Evolutionary conservation across 2,888 invertebrate species (phyloP), one percentile per base, ranked within the genome.

Genomic region (Apotomis turbidana): DNA sequence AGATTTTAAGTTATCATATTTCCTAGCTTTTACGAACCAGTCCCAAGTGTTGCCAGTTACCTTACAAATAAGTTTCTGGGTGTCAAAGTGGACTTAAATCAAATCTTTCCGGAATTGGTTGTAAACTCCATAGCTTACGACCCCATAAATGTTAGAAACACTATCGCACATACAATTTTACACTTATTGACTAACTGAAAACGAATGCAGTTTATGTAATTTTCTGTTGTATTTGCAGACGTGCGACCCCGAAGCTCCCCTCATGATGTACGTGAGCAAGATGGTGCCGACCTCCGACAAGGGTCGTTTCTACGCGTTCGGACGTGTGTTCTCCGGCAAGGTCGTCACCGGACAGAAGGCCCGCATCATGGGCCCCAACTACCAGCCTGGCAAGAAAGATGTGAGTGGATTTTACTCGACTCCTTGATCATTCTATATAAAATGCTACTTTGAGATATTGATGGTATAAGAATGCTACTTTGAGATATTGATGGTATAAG

Each of bases 261-360:
- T 99, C 73, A 99, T 99, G 99, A 99, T 99, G 99, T 99, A 99
- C 95, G 95, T 99, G 79, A 99, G 99, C 64, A 99, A 99, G 94
- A 99, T 99, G 99, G 99, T 99, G 89, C 99, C 99, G 79, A 99
- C 99, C 13, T 97, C 98, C 12, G 99, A 99, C 93, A 99, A 99
- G 95, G 99, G 99, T 76, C 97, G 99, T 88, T 99, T 99, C 96
- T 99, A 99, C 93, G 99, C 99, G 75, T 99, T 99, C 90, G 99
- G 99, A 66, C 99, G 99, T 93, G 99, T 99, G 46, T 99, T 99
- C 95, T 97, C 99, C 80, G 99, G 99, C 83, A 98, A 97, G 91
- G 96, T 97, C 8, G 94, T 96, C 78, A 98, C 98, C 71, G 98
- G 98, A 72, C 96, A 96, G 95, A 98, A 98, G 93, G 98, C 98